A percentile compares a stretch with the other conserved stretches of the same genome.
Evolutionary conservation across 2,888 invertebrate species (phyloP).

Genomic region (Pyrochroa serraticornis): DNA sequence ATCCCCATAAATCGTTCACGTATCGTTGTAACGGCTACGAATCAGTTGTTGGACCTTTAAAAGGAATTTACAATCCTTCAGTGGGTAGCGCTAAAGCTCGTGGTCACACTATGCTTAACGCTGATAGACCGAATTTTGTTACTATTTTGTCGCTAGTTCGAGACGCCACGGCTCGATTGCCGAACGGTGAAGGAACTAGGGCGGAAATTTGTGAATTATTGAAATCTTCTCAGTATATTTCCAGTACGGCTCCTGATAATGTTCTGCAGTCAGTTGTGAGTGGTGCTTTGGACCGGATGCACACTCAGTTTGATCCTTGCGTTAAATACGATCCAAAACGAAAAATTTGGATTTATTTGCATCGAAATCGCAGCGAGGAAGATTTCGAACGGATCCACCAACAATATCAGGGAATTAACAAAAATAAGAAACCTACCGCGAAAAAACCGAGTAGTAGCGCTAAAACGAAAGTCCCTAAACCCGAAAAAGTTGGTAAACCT

Average conservation of each 20-base stretch:
- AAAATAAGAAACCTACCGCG: conserved; percentile 56
- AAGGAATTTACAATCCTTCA: conserved; percentile 71
- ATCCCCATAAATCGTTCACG: conserved; percentile 91
- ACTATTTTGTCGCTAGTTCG: conserved; percentile 90
- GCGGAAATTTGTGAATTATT: conserved; percentile 90
- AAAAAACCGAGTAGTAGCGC: conserved; percentile 53
- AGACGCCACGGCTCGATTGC: conserved; percentile 90
- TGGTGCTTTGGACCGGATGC: conserved; percentile 87
- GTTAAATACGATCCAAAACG: conserved; percentile 91
- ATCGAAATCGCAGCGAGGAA: conserved; percentile 69
- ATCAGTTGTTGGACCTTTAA: conserved; percentile 75
- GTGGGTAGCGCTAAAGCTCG: conserved; percentile 69
- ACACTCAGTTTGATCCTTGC: conserved; percentile 90
- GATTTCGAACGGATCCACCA: conserved; percentile 73
- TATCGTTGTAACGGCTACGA: conserved; percentile 81
- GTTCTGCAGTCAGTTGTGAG: conserved; percentile 83
- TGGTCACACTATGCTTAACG: conserved; percentile 82
- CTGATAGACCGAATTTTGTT: conserved; percentile 87
- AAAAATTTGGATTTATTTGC: conserved; percentile 95
- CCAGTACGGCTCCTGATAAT: conserved; percentile 64
- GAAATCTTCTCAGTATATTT: conserved; percentile 68
- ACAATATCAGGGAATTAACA: conserved; percentile 66
- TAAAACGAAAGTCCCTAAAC: conserved; percentile 54
- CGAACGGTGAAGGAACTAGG: conserved; percentile 92
- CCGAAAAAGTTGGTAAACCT: conserved; percentile 32